phyloP scores from a whole-genome alignment of 2,113 vertebrate genomes.

The Psilopogon haemacephalus region DNA sequence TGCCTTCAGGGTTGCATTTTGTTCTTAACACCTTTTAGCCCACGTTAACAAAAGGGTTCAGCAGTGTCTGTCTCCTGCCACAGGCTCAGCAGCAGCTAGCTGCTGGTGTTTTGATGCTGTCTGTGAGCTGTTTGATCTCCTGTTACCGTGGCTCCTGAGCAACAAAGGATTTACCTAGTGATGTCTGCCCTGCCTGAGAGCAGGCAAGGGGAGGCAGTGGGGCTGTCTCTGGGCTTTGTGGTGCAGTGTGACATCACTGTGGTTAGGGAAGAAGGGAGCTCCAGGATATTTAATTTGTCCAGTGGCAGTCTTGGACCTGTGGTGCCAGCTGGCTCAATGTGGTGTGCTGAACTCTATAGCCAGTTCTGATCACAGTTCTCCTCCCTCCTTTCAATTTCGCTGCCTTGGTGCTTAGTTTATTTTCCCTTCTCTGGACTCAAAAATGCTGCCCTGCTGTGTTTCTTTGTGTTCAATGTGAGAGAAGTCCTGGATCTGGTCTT shows the following conservation, averaged over 20 bases:
- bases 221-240: not conserved
- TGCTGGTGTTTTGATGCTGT: fast-evolving
- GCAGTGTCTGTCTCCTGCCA: not conserved
- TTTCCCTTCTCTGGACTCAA: not conserved
- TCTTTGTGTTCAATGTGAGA: not conserved
- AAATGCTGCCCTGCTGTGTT: not conserved
- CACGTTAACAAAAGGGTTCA: fast-evolving
- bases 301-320: too few species aligned
- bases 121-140: fast-evolving
- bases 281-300: fast-evolving
- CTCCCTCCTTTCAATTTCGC: not conserved
- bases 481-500: not conserved
- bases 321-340: fast-evolving
- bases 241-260: fast-evolving
- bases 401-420: not conserved
- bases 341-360: fast-evolving
- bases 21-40: not conserved
- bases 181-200: too few species aligned
- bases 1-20: fast-evolving
- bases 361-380: fast-evolving
- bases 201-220: fast-evolving
- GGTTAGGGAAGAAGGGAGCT: not conserved
- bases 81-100: not conserved
- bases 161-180: not conserved
- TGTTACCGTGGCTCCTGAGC: not conserved